Conservation (phyloP, 2,113 vertebrate genomes). For the Nansenia antarctica region DNA sequence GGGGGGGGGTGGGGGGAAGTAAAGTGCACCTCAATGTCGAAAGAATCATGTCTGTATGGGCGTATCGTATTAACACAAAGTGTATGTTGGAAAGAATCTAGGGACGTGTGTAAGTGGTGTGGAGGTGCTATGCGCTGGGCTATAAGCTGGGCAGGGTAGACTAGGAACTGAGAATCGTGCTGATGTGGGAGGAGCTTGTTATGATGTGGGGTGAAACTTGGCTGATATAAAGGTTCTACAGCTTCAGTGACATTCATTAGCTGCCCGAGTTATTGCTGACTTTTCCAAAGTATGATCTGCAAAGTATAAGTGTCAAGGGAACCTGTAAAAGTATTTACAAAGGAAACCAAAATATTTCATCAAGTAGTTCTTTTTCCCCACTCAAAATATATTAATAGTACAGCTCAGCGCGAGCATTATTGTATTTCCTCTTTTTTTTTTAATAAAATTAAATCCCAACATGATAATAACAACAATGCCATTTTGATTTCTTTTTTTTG, state of each 20-base stretch:
- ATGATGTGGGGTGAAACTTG: slow-evolving; percentile 45
- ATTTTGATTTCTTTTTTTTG: slow-evolving; percentile 67
- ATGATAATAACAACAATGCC: slow-evolving; percentile 98
- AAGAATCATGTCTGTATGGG: slow-evolving; percentile 20
- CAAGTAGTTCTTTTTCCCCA: slow-evolving; percentile 84
- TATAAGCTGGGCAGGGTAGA: not conserved
- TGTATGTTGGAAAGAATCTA: slow-evolving; percentile 25
- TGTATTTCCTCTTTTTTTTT: slow-evolving; percentile 80
- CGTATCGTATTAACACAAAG: no score
- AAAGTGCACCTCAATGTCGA: slow-evolving; percentile 56
- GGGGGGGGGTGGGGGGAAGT: slow-evolving; percentile 36
- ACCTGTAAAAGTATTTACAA: slow-evolving; percentile 98
- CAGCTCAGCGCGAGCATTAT: slow-evolving; percentile 92
- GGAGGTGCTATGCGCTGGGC: slow-evolving; percentile 40
- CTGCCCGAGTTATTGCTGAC: slow-evolving; percentile 99
- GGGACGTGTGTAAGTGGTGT: slow-evolving; percentile 18
- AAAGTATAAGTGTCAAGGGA: slow-evolving; percentile 95
- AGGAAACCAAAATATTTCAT: slow-evolving; percentile 94
- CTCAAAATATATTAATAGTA: slow-evolving; percentile 99
- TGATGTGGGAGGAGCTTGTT: slow-evolving; percentile 30
- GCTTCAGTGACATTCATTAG: slow-evolving; percentile 99
- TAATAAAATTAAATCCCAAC: slow-evolving; percentile 99
- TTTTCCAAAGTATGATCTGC: slow-evolving; percentile 88
- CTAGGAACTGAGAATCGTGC: not conserved
- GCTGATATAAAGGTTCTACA: slow-evolving; percentile 86